These are phyloP conservation scores for Rhinichthys osculus DNA, from an alignment of 2,797 vertebrate species.

Conservation along the genomic window DNA sequence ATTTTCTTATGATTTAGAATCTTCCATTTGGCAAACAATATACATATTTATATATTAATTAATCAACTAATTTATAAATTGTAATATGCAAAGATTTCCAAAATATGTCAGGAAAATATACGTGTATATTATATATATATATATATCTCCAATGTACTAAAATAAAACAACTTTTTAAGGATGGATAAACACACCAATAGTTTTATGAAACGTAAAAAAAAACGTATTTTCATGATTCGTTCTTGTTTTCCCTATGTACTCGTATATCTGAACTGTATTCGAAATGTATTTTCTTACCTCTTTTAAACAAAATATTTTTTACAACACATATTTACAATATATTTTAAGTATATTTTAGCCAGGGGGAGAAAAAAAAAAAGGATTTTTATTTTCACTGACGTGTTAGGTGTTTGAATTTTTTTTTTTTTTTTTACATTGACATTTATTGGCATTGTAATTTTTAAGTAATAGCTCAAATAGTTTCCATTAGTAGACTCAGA, in stretches of 20 bases:
- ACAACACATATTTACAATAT: background rate
- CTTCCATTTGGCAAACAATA: background rate
- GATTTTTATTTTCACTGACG: background rate
- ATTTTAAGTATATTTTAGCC: background rate
- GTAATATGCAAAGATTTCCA: too few species aligned
- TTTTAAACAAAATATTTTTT: background rate
- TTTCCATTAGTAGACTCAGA: background rate
- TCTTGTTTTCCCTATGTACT: background rate
- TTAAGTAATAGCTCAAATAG: background rate
- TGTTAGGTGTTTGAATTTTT: background rate
- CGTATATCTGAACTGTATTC: background rate
- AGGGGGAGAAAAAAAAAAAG: too few species aligned
- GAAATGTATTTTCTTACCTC: background rate
- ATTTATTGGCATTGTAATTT: constrained; percentile 26
- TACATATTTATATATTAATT: background rate
- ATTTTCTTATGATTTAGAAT: background rate
- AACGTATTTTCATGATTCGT: background rate
- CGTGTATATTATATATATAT: background rate
- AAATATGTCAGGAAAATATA: background rate
- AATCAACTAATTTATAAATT: background rate
- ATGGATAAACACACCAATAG: background rate
- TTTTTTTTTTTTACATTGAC: background rate
- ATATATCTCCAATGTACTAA: background rate
- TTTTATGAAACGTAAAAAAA: background rate
- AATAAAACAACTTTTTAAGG: background rate